Evolutionary conservation across 2,888 invertebrate species (phyloP).

Genomic region (Diachrysia chrysitis): DNA sequence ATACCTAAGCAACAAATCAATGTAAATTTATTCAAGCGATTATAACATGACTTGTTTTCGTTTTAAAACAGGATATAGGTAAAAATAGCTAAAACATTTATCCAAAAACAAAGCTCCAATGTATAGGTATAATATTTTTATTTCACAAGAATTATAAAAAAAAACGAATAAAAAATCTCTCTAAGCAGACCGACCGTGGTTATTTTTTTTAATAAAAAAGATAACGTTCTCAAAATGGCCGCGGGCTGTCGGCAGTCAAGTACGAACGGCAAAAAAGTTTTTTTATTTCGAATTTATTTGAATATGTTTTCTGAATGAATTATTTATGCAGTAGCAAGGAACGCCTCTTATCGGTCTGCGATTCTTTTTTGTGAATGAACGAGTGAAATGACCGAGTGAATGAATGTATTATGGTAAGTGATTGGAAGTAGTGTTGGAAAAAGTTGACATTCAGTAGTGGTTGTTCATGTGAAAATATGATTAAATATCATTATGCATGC

Average conservation of each 20-base stretch:
- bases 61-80: conserved; percentile 27
- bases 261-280: conserved; percentile 64
- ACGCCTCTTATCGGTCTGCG: not conserved
- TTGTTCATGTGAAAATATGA: not conserved
- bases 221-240: conserved; percentile 73
- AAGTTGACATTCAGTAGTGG: too few relatives aligned
- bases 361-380: not conserved
- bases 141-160: conserved; percentile 45
- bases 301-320: conserved; percentile 11
- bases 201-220: conserved; percentile 66
- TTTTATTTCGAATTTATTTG: not conserved
- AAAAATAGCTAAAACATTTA: conserved; percentile 37
- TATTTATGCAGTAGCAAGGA: conserved; percentile 6
- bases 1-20: not conserved
- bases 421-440: not conserved
- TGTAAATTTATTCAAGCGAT: not conserved
- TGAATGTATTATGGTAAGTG: not conserved
- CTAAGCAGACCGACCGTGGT: conserved; percentile 62
- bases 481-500: too few relatives aligned
- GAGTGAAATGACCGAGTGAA: conserved; percentile 1
- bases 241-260: conserved; percentile 67
- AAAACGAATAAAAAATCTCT: conserved; percentile 57
- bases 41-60: not conserved
- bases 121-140: conserved; percentile 26
- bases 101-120: conserved; percentile 8